Base-by-base conservation (phyloP, 2,797 vertebrate species). In the Galaxias olidus region DNA sequence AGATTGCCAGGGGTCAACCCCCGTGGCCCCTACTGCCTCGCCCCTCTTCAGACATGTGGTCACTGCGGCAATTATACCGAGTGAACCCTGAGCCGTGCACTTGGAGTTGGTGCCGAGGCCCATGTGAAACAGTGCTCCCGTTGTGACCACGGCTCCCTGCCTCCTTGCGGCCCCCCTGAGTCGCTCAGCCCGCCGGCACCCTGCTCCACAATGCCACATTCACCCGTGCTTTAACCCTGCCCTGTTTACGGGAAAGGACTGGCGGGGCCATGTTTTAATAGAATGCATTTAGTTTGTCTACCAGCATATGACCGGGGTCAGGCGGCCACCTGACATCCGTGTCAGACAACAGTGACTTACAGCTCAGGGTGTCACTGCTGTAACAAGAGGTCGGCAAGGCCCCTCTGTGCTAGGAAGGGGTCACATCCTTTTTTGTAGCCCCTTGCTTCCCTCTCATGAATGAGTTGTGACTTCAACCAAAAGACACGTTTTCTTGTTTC, bases 1-100 rank as follows among this genome's bases (percentile, higher is more conserved):
- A 90, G 87, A 91, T 92, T 93, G 91, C 83, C 79, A 57, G 80
- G 87, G 94, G 94, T 96, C 92, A 80, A 55, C 89, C 89, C 87
- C 81, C 77, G 77, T 84, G 88, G 87, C 89, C 89, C 84, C 54
- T 3, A 42, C 68, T 81, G 83, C 44, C 44, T 66, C 58, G 8
- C n/a, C 43, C 74, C 83, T 83, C 82, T 80, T 75, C 77, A 85
- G 89, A 92, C 88, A 89, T 88, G 74, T 85, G 89, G 91, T 88
- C 92, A 93, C 84, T 86, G 87, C 76, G 68, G 85, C 85, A 91
- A 92, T 94, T 93, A 92, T 88, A 79, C 80, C 66, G 81, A 76
- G 85, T 84, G 88, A 86, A 85, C 89, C 90, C 89, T 88, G 86
- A 88, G 91, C 78, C 77, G 81, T 85, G 66, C 86, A 86, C 90